Conservation (phyloP, 2,797 vertebrate genomes). For the Telmatherina bonti region DNA sequence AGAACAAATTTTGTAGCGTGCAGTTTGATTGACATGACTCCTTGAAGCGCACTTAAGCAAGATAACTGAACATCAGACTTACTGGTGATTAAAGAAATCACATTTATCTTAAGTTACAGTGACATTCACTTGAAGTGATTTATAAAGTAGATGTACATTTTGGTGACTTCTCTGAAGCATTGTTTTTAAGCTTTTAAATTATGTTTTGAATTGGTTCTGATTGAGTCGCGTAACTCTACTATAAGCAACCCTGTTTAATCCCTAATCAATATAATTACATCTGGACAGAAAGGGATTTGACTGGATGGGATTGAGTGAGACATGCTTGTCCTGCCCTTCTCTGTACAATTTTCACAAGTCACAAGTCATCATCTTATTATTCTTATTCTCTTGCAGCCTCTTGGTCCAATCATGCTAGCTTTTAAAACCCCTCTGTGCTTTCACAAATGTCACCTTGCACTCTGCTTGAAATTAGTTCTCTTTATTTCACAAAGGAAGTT, state of each 20-base stretch:
- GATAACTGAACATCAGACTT: neutral
- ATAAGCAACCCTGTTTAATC: too few species aligned
- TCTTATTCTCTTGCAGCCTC: constrained; percentile 11
- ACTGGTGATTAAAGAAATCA: too few species aligned
- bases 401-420: neutral
- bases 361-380: neutral
- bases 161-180: too few species aligned
- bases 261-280: too few species aligned
- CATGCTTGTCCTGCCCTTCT: neutral
- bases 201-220: too few species aligned
- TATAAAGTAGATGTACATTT: neutral
- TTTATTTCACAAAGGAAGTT: constrained; percentile 51
- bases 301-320: neutral
- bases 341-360: neutral
- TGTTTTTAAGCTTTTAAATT: too few species aligned
- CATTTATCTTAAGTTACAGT: neutral
- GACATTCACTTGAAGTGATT: neutral
- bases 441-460: neutral
- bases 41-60: neutral
- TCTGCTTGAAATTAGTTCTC: constrained; percentile 43
- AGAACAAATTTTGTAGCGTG: constrained; percentile 3
- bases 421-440: constrained; percentile 16
- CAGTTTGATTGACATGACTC: constrained; percentile 2
- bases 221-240: too few species aligned
- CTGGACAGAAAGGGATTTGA: too few species aligned